Percentiles rank a stretch among this genome's conserved stretches.
Conservation (phyloP, 2,797 vertebrate species). For the Pangasius larnaudii region DNA sequence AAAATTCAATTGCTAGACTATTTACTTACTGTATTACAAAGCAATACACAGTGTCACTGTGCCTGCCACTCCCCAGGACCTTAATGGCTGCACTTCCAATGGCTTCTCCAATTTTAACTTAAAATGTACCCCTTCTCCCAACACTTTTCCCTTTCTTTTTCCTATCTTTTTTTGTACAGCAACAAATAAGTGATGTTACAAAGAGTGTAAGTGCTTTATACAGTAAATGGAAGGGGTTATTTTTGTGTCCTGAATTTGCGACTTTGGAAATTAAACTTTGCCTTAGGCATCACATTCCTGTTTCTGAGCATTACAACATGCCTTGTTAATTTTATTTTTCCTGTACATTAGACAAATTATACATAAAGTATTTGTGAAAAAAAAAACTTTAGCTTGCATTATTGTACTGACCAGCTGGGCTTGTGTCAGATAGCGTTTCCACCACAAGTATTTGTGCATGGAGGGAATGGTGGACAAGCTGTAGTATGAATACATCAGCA, state of each 20-base stretch:
- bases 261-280: neutral
- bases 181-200: neutral
- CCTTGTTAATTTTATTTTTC: neutral
- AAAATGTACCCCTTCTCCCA: neutral
- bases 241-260: neutral
- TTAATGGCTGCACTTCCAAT: neutral
- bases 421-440: slow-evolving; percentile 89
- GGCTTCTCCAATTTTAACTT: neutral
- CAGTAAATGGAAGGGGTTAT: neutral
- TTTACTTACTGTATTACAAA: neutral
- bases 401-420: slow-evolving; percentile 78
- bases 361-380: neutral
- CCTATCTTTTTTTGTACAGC: neutral
- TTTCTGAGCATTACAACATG: neutral
- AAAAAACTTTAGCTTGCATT: neutral
- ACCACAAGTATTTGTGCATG: slow-evolving; percentile 86
- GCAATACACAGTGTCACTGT: neutral
- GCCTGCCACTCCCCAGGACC: neutral
- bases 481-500: slow-evolving; percentile 88
- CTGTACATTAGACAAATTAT: neutral
- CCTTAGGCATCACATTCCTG: neutral
- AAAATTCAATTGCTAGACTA: neutral
- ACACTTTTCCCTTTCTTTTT: neutral
- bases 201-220: neutral
- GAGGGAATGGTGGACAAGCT: slow-evolving; percentile 85